phyloP scores from a whole-genome alignment of 2,888 invertebrate species.

The Tiphia femorata region DNA sequence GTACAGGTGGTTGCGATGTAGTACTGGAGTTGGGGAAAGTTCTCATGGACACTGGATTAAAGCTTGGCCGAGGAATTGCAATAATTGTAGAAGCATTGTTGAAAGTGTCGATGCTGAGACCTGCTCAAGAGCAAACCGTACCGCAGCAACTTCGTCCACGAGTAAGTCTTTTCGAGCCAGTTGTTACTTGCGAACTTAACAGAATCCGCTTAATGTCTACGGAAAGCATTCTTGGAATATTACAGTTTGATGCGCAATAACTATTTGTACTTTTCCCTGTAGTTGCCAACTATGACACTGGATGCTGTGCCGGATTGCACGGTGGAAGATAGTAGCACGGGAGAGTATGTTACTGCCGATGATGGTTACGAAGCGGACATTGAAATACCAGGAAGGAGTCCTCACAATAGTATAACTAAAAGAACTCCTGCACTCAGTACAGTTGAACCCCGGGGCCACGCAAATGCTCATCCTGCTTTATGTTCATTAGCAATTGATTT shows the following conservation, averaged over 20 bases:
- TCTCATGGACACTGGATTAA: constrained; percentile 54
- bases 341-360: constrained; percentile 71
- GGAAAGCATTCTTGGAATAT: too few relatives aligned
- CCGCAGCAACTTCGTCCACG: constrained; percentile 71
- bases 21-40: constrained; percentile 53
- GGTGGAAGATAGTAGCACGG: constrained; percentile 62
- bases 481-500: constrained; percentile 74
- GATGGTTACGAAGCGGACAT: constrained; percentile 79
- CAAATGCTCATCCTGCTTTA: constrained; percentile 74
- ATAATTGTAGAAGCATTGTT: constrained; percentile 73
- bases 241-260: background rate
- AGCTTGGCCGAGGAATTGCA: constrained; percentile 58
- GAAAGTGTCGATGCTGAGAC: constrained; percentile 71
- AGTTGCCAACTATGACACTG: constrained; percentile 62
- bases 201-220: background rate
- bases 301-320: constrained; percentile 58
- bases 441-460: constrained; percentile 62
- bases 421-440: constrained; percentile 49
- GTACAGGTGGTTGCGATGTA: constrained; percentile 55
- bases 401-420: constrained; percentile 42
- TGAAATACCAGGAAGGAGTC: constrained; percentile 68
- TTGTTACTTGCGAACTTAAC: background rate
- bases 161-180: constrained; percentile 60
- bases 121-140: constrained; percentile 71
- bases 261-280: background rate